phyloP scores from a whole-genome alignment of 2,797 vertebrate species.

The Peromyscus aztecus region DNA sequence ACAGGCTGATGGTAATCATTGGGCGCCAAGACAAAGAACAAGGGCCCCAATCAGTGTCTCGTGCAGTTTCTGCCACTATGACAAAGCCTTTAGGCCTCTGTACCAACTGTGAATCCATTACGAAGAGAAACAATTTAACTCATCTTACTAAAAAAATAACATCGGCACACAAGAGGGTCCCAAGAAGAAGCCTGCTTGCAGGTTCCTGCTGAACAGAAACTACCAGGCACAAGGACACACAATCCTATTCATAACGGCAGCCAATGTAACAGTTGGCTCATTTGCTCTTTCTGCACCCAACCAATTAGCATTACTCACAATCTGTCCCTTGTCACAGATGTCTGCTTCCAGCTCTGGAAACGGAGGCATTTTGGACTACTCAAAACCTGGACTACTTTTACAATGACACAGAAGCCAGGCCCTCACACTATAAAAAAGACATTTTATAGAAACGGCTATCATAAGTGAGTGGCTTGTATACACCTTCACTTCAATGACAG shows the following conservation, averaged over 20 bases:
- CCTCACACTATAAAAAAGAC: background rate
- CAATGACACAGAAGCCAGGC: conserved; percentile 42
- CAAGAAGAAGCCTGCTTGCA: conserved; percentile 8
- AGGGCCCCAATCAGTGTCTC: conserved; percentile 21
- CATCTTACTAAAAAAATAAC: conserved; percentile 39
- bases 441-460: conserved; percentile 21
- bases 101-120: conserved; percentile 15
- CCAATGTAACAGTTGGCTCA: conserved; percentile 54
- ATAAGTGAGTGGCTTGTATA: background rate
- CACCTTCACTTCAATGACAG: conserved; percentile 7
- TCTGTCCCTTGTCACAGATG: conserved; percentile 66
- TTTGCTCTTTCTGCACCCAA: conserved; percentile 67
- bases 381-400: conserved; percentile 68
- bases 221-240: background rate
- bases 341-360: conserved; percentile 69
- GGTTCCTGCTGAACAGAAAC: conserved; percentile 32
- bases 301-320: conserved; percentile 77
- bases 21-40: conserved; percentile 60
- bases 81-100: background rate
- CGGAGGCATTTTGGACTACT: conserved; percentile 60
- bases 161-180: background rate
- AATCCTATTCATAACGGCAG: conserved; percentile 47
- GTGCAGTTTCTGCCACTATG: background rate
- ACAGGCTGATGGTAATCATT: background rate
- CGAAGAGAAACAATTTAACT: background rate